Evolutionary conservation across 2,113 vertebrate genomes (phyloP), one percentile per base, ranked within the genome.

Genomic region (Lates calcarifer): DNA sequence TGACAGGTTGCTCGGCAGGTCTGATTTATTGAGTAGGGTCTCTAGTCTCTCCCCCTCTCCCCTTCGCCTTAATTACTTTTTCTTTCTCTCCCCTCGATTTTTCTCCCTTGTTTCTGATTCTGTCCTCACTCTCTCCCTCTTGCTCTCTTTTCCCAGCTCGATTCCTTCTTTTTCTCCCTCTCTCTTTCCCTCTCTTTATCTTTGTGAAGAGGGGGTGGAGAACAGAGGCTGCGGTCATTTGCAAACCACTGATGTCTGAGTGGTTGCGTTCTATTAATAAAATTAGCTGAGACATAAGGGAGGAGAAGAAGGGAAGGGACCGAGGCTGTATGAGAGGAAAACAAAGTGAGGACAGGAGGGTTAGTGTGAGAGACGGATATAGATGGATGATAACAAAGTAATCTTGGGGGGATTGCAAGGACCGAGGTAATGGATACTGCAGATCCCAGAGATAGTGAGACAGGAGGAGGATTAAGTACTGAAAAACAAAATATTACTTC

Each of bases 21-120:
- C 89, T 91, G 91, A 94, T 91, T 90, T 94, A 94, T 94, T 84
- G 84, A 92, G 86, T 88, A 49, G 76, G 79, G 81, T 86, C 81
- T 66, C 45, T 37, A 68, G 74, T 88, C 84, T 82, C 45, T 58
- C 82, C 58, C 78, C 45, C 58, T 65, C 74, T 71, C 65, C 74
- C 77, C 58, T 81, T 37, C n/a, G 11, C 85, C 61, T 90, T 93
- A 90, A 92, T 91, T 90, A 87, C 89, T 89, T 91, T 88, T 57
- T 60, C 35, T 74, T 68, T 82, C 64, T 63, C 47, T 57, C 43
- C 61, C 28, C 58, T 53, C 61, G 3, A 39, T 77, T 79, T 61
- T 51, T 53, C 65, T 51, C 45, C 57, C 53, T 28, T 26, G 31
- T 74, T 82, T 84, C 64, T 20, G 56, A 74, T 61, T 78, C 22